Percentiles rank a stretch among this genome's conserved stretches.
These are phyloP conservation scores for Schrankia costaestrigalis DNA, from an alignment of 2,888 invertebrate genomes.

Conservation along the genomic window DNA sequence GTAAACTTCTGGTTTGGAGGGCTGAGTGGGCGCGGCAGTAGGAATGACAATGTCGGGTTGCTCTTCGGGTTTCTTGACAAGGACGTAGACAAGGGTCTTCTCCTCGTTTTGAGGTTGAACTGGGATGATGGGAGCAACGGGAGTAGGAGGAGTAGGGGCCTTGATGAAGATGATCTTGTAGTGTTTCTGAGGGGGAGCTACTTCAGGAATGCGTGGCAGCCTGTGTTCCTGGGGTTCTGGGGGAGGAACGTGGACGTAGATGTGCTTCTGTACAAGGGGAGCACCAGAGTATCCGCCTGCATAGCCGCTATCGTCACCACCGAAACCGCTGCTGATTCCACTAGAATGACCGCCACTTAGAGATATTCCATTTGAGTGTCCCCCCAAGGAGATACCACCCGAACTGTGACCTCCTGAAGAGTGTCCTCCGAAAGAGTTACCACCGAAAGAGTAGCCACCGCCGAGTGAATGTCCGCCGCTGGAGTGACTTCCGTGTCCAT, in stretches of 20 bases:
- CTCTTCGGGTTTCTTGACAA: conserved; percentile 93
- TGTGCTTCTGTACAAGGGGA: conserved; percentile 90
- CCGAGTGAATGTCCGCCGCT: conserved; percentile 42
- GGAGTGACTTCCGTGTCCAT: conserved; percentile 32
- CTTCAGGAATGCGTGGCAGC: conserved; percentile 82
- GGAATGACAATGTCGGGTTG: conserved; percentile 90
- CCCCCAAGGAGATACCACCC: conserved; percentile 15
- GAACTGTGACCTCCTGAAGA: conserved; percentile 20
- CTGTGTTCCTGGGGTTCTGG: conserved; percentile 90
- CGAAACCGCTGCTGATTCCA: conserved; percentile 43
- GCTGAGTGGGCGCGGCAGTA: conserved; percentile 88
- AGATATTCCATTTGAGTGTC: conserved; percentile 15
- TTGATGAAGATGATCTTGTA: conserved; percentile 97
- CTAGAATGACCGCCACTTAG: conserved; percentile 31
- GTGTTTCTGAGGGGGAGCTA: conserved; percentile 90
- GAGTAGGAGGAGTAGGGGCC: conserved; percentile 91
- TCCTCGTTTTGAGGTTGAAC: conserved; percentile 91
- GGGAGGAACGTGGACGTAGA: conserved; percentile 94
- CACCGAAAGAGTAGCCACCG: conserved; percentile 42
- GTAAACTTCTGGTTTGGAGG: conserved; percentile 94
- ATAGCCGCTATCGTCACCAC: conserved; percentile 63
- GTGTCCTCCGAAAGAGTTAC: conserved; percentile 29
- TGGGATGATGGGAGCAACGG: conserved; percentile 90
- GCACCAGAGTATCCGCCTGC: conserved; percentile 75
- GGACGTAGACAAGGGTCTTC: conserved; percentile 93